These are phyloP conservation scores for Sakesphorus luctuosus DNA, from an alignment of 2,113 vertebrate species.

Conservation along the genomic window DNA sequence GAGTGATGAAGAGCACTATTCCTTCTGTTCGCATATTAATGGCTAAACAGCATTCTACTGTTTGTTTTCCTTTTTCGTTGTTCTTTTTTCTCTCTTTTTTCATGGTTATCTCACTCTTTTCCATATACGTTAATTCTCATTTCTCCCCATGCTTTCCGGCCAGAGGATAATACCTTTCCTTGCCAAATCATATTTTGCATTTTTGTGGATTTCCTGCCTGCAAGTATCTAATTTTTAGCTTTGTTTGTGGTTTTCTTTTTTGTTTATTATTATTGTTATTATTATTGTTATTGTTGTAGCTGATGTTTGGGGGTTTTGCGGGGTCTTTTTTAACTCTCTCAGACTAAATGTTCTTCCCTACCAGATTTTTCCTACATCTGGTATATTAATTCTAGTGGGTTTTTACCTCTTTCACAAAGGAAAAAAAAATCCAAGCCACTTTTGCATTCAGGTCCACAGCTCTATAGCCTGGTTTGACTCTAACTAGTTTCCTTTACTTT, in stretches of 20 bases:
- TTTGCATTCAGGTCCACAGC: background rate
- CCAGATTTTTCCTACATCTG: background rate
- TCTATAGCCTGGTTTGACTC: background rate
- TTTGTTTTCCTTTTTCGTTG: background rate
- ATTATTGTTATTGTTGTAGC: background rate
- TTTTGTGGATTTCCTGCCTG: background rate
- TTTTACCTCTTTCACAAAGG: background rate
- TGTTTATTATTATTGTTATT: background rate
- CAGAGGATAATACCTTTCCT: background rate
- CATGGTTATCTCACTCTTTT: background rate
- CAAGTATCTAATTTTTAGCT: background rate
- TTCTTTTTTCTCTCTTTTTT: background rate
- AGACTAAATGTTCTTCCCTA: background rate
- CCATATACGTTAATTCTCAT: background rate
- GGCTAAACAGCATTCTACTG: background rate
- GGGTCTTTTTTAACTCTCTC: background rate
- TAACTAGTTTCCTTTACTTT: slow-evolving; percentile 1
- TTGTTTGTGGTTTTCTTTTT: background rate
- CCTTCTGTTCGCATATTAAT: background rate
- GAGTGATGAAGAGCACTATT: background rate
- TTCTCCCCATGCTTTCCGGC: background rate
- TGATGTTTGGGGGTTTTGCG: background rate
- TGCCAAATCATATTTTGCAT: background rate
- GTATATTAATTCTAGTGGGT: background rate
- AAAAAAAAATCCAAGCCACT: background rate